Evolutionary conservation across 2,797 vertebrate species (phyloP).

Genomic region (Falco peregrinus): DNA sequence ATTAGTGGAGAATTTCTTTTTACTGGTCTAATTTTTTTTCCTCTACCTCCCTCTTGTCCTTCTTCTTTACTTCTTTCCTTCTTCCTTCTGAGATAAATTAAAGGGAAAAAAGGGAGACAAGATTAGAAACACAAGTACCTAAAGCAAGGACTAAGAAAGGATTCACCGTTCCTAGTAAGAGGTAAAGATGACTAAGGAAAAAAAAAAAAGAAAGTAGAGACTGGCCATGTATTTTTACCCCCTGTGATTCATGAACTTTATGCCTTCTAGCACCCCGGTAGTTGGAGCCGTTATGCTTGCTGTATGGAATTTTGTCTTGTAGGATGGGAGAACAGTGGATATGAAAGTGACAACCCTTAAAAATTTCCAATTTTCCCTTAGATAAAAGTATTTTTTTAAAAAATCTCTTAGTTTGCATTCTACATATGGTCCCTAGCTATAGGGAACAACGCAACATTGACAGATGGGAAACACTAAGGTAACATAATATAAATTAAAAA

Average conservation of each 20-base stretch:
- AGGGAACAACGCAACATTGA: neutral
- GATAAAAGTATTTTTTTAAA: neutral
- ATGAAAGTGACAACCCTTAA: conserved; percentile 29
- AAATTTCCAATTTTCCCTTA: conserved; percentile 23
- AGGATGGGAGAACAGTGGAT: conserved; percentile 59
- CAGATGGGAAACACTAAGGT: conserved; percentile 33
- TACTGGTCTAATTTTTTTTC: neutral
- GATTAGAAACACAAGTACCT: conserved; percentile 64
- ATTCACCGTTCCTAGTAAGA: conserved; percentile 14
- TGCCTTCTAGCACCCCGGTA: conserved; percentile 39
- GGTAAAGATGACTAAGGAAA: neutral
- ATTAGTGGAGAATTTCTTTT: conserved; percentile 12
- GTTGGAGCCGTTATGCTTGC: conserved; percentile 62
- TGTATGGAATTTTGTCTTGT: conserved; percentile 78
- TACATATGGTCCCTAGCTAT: neutral
- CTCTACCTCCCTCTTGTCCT: conserved; percentile 56
- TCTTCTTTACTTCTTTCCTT: conserved; percentile 67
- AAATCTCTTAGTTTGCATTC: conserved; percentile 5
- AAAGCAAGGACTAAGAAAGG: conserved; percentile 34
- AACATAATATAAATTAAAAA: conserved; percentile 1
- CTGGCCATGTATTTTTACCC: conserved; percentile 59
- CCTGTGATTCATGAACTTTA: conserved; percentile 56
- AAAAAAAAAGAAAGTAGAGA: neutral
- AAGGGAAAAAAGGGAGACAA: conserved; percentile 56
- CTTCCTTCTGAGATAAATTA: conserved; percentile 58